These are phyloP conservation scores for Neotoxoptera formosana DNA, from an alignment of 1,140 invertebrate species.

Conservation along the genomic window DNA sequence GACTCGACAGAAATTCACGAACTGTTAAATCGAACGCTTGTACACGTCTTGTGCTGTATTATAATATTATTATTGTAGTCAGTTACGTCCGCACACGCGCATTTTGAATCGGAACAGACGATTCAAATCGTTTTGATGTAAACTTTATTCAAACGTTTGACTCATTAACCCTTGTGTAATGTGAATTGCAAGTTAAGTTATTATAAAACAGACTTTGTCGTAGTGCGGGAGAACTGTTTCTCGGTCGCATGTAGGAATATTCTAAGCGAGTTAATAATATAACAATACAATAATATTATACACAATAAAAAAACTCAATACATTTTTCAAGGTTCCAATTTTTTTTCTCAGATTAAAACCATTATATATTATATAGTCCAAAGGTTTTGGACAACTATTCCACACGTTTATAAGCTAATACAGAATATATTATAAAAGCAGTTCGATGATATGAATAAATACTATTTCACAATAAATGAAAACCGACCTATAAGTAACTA, in stretches of 20 bases:
- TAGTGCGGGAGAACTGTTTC: not conserved
- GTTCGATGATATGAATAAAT: not conserved
- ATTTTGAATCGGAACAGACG: no score
- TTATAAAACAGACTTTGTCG: not conserved
- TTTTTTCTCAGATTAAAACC: not conserved
- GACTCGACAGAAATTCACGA: no score
- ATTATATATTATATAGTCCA: not conserved
- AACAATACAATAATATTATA: not conserved
- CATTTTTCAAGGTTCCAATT: not conserved
- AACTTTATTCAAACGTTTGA: not conserved
- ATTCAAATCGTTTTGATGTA: no score
- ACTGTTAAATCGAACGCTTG: no score
- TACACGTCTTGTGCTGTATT: no score
- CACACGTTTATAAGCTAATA: not conserved
- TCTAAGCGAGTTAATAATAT: not conserved
- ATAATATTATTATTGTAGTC: no score
- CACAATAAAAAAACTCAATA: not conserved
- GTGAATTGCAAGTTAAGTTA: not conserved
- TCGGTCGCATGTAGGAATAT: no score
- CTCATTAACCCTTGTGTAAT: not conserved
- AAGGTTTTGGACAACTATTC: not conserved
- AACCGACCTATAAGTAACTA: not conserved
- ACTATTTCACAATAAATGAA: not conserved
- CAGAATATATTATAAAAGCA: not conserved
- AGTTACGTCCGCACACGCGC: no score